These are phyloP conservation scores for Aselliscus stoliczkanus DNA, from an alignment of 2,797 vertebrate genomes.

Conservation along the genomic window DNA sequence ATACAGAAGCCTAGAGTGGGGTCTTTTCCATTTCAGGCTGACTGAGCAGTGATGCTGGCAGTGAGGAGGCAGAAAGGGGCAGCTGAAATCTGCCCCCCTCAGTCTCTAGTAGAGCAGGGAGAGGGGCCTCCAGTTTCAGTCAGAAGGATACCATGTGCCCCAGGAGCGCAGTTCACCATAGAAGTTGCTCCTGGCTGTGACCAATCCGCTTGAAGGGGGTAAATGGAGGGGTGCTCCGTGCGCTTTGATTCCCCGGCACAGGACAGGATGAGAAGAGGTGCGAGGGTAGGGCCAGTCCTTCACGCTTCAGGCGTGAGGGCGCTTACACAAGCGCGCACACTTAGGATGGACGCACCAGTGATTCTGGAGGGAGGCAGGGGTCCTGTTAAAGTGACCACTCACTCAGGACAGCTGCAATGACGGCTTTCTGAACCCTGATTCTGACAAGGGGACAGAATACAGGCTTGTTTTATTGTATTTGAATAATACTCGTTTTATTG, in stretches of 20 bases:
- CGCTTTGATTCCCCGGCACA: neutral
- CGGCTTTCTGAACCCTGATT: neutral
- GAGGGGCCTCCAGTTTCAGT: neutral
- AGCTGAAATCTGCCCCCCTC: neutral
- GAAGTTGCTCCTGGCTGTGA: accelerated
- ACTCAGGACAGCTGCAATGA: neutral
- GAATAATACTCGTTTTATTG: neutral
- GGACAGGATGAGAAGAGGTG: neutral
- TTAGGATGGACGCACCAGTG: neutral
- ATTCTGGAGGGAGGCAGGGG: neutral
- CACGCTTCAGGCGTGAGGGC: too few relatives aligned
- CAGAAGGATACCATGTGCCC: neutral
- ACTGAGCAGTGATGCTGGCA: neutral
- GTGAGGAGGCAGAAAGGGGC: neutral
- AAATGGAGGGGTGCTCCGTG: too few relatives aligned
- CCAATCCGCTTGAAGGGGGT: accelerated
- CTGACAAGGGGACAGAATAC: neutral
- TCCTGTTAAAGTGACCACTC: accelerated
- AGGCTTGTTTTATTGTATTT: neutral
- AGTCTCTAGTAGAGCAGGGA: neutral
- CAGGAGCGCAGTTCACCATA: neutral
- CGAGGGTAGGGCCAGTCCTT: too few relatives aligned
- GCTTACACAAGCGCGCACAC: accelerated
- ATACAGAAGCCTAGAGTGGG: neutral
- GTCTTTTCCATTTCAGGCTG: neutral